Base-by-base conservation (phyloP, 2,113 vertebrate genomes). In the Urocitellus parryii region DNA sequence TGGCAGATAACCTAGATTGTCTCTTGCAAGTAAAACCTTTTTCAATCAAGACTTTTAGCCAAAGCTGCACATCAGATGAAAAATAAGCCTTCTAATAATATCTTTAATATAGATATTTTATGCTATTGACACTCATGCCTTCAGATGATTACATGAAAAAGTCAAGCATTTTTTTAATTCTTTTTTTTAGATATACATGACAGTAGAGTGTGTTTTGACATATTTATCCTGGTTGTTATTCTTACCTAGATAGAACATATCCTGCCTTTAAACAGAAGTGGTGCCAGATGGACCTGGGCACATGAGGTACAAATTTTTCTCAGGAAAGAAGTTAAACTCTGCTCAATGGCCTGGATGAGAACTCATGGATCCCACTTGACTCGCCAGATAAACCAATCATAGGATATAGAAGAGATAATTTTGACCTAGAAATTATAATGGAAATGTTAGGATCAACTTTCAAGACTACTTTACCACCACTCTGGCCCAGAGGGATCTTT, bases 241-340 rank as follows among this genome's bases (percentile, higher is more conserved):
- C 53, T 93, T 11, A 63, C n/a, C 85, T 91, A 73, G 56, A 89
- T 74, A 78, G 68, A 96, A 96, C 68, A 34, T 68, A 83, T 56
- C 73, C 13, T 86, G 34, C 20, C 18, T 85, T 96, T 95, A 53
- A 85, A 78, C 87, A 58, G 45, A 95, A 94, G 53, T 32, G 56
- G 13, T 51, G 61, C 82, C 79, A 93, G 39, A 86, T 83, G 48
- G 39, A 82, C 79, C 63, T 80, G 45, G 22, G 8, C 25, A 81
- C 7, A 12, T 45, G 45, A 56, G 29, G n/a, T 93, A n/a, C n/a
- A 86, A 34, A 27, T 78, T 85, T 90, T 96, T 79, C 84, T 90
- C 78, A 78, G 34, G 27, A 83, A 91, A 95, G 42, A 90, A 95
- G 13, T 81, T 77, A 72, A 96, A 86, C 8, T 87, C 34, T 91